These are phyloP conservation scores for Micromussa lordhowensis DNA, from an alignment of 92 coral and sea anemone genomes.

Conservation along the genomic window DNA sequence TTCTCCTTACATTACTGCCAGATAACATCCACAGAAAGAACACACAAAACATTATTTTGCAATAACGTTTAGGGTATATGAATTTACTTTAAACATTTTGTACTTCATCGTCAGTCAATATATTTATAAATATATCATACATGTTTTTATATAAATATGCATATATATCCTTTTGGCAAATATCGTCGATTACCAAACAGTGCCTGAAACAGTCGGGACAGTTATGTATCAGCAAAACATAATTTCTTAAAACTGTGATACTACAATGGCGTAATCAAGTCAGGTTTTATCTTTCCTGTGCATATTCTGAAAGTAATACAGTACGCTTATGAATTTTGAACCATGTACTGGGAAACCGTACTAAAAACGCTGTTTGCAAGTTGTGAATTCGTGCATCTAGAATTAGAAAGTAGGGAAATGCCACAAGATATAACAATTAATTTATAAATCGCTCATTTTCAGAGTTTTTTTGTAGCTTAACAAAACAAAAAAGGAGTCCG, in stretches of 20 bases:
- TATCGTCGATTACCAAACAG: constrained; percentile 4
- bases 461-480: not conserved
- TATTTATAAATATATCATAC: too few species aligned
- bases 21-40: too few species aligned
- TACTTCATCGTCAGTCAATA: not conserved
- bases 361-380: not conserved
- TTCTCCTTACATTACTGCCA: too few species aligned
- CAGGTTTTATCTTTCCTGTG: not conserved
- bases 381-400: not conserved
- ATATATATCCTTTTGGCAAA: not conserved
- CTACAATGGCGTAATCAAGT: not conserved
- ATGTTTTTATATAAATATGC: too few species aligned
- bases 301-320: not conserved
- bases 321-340: not conserved
- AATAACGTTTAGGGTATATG: not conserved
- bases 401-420: not conserved
- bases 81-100: not conserved
- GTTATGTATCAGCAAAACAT: not conserved
- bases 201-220: not conserved
- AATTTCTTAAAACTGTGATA: not conserved
- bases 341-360: not conserved
- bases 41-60: not conserved
- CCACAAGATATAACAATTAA: not conserved
- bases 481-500: not conserved
- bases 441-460: not conserved